Evolutionary conservation across 2,888 invertebrate species (phyloP), one percentile per base, ranked within the genome.

Genomic region (Elmis aenea): DNA sequence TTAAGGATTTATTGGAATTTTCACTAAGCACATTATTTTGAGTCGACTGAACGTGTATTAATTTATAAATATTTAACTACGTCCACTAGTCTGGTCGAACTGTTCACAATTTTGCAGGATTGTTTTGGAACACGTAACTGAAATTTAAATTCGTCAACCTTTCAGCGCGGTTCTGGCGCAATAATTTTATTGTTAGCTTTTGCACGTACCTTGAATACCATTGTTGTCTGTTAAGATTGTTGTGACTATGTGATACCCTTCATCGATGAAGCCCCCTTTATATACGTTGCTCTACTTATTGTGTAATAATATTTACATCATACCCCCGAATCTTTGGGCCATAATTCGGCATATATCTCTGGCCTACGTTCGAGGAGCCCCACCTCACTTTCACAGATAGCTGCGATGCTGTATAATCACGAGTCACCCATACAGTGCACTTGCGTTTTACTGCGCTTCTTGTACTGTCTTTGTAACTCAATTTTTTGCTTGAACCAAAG

Each of bases 121-220:
- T 26, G 5, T 10, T 26, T 2, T 21, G 12, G 11, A n/a, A n/a
- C n/a, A n/a, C n/a, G n/a, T n/a, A n/a, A n/a, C n/a, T n/a, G n/a
- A n/a, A n/a, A n/a, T n/a, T n/a, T n/a, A n/a, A n/a, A n/a, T n/a
- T n/a, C n/a, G n/a, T n/a, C n/a, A n/a, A n/a, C n/a, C n/a, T n/a
- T n/a, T n/a, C n/a, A n/a, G n/a, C n/a, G n/a, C n/a, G n/a, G n/a
- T n/a, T n/a, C n/a, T n/a, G n/a, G n/a, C n/a, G n/a, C n/a, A n/a
- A n/a, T n/a, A n/a, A n/a, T n/a, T n/a, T n/a, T n/a, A n/a, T n/a
- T n/a, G n/a, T n/a, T n/a, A 23, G n/a, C 14, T 9, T 24, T 8
- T 27, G 15, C 21, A 38, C 45, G 6, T 45, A 45, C 45, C 35
- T 42, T 45, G 20, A 38, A 27, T 13, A 26, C 32, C 45, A 45